A percentile compares a stretch with the other conserved stretches of the same genome.
phyloP scores from a whole-genome alignment of 2,113 vertebrate species.

The Pteropus alecto region DNA sequence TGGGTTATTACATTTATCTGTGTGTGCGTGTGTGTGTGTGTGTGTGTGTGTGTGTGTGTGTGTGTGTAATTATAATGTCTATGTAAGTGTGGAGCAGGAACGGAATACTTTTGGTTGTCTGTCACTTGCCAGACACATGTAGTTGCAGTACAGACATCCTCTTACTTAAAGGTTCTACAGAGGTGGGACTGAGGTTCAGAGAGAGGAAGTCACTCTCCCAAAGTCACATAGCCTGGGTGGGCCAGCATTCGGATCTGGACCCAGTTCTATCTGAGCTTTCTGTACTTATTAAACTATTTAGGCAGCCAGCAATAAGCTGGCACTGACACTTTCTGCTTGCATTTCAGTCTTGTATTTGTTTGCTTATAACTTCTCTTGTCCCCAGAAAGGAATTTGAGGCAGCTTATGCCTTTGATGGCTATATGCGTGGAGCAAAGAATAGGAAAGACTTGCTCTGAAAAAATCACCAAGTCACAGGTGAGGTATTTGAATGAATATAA shows the following conservation, averaged over 20 bases:
- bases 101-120: not conserved
- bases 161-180: not conserved
- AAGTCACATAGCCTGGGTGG: not conserved
- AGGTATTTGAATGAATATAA: not conserved
- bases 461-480: not conserved
- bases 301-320: not conserved
- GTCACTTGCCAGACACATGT: not conserved
- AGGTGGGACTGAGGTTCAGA: not conserved
- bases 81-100: not conserved
- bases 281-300: not conserved
- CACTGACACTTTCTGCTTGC: not conserved
- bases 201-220: no score
- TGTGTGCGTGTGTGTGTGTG: not conserved
- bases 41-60: not conserved
- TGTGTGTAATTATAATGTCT: not conserved
- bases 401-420: not conserved
- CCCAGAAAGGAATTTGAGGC: not conserved
- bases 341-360: not conserved
- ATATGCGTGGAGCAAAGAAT: not conserved
- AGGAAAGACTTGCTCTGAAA: not conserved
- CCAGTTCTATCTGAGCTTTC: not conserved
- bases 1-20: not conserved
- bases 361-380: not conserved
- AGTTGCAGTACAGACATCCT: not conserved
- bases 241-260: not conserved